A percentile compares a stretch with the other conserved stretches of the same genome.
phyloP scores from a whole-genome alignment of 2,888 invertebrate genomes.

The Drosophila fulvimacula region DNA sequence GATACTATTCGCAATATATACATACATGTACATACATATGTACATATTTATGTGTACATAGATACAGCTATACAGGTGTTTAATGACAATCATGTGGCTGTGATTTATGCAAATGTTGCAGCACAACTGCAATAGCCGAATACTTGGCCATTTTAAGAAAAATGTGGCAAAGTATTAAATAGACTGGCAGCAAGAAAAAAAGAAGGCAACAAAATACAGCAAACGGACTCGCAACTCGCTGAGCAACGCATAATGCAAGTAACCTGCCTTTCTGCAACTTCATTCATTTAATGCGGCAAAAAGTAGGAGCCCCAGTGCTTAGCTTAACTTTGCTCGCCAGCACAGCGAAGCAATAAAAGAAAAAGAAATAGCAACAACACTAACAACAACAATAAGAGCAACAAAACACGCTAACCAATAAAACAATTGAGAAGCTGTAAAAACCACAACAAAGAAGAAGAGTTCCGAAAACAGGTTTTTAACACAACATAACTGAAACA shows the following conservation, averaged over 20 bases:
- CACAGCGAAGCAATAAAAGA: constrained; percentile 43
- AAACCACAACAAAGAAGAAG: constrained; percentile 56
- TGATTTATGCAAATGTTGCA: constrained; percentile 68
- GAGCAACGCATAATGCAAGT: constrained; percentile 69
- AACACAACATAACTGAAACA: constrained; percentile 64
- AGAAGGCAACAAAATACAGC: background rate
- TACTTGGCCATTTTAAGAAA: constrained; percentile 35
- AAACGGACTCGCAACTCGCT: constrained; percentile 35
- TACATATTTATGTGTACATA: background rate
- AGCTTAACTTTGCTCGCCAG: constrained; percentile 39
- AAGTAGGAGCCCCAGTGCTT: constrained; percentile 26
- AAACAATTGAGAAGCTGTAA: constrained; percentile 67
- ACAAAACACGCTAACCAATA: constrained; percentile 49
- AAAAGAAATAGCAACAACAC: constrained; percentile 23
- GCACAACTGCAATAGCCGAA: constrained; percentile 36
- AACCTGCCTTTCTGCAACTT: constrained; percentile 72
- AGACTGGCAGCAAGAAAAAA: constrained; percentile 18
- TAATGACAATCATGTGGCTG: constrained; percentile 64
- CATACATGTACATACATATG: background rate
- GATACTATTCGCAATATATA: constrained; percentile 29
- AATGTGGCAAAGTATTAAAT: constrained; percentile 49
- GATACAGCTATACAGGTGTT: constrained; percentile 57
- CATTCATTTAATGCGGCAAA: constrained; percentile 72
- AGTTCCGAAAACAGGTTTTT: constrained; percentile 61
- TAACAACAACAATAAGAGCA: constrained; percentile 1